phyloP scores from a whole-genome alignment of 2,888 invertebrate genomes.

The Polydrusus pterygomalis region DNA sequence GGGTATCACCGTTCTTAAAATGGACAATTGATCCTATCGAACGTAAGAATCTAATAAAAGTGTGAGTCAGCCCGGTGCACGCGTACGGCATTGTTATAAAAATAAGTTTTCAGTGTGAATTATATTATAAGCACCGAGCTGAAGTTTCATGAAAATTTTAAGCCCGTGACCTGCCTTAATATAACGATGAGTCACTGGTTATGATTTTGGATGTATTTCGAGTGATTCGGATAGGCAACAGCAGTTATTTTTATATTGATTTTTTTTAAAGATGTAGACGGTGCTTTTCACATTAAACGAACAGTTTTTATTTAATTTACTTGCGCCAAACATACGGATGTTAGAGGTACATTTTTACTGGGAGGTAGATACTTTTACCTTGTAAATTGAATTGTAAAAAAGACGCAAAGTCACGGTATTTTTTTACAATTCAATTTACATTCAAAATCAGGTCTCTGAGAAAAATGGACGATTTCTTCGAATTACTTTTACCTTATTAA shows the following conservation, averaged over 20 bases:
- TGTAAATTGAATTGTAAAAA: too few relatives aligned
- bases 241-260: constrained; percentile 1
- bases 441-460: too few relatives aligned
- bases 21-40: constrained; percentile 32
- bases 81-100: constrained; percentile 15
- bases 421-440: too few relatives aligned
- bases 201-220: background rate
- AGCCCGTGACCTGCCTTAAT: constrained; percentile 20
- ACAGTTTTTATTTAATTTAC: too few relatives aligned
- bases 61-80: constrained; percentile 24
- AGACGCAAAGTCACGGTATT: too few relatives aligned
- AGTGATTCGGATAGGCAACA: background rate
- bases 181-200: constrained; percentile 4
- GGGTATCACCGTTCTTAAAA: constrained; percentile 21
- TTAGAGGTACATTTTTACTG: too few relatives aligned
- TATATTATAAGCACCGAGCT: background rate
- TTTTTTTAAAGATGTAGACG: background rate
- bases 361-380: too few relatives aligned
- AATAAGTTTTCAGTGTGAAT: constrained; percentile 7
- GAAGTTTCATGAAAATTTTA: constrained; percentile 4
- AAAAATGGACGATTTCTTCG: too few relatives aligned
- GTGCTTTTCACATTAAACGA: background rate
- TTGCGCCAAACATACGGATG: too few relatives aligned
- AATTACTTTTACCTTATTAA: too few relatives aligned
- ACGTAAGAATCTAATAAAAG: constrained; percentile 29